These are phyloP conservation scores for Meriones psammophilus DNA, from an alignment of 2,797 vertebrate genomes.

Conservation along the genomic window DNA sequence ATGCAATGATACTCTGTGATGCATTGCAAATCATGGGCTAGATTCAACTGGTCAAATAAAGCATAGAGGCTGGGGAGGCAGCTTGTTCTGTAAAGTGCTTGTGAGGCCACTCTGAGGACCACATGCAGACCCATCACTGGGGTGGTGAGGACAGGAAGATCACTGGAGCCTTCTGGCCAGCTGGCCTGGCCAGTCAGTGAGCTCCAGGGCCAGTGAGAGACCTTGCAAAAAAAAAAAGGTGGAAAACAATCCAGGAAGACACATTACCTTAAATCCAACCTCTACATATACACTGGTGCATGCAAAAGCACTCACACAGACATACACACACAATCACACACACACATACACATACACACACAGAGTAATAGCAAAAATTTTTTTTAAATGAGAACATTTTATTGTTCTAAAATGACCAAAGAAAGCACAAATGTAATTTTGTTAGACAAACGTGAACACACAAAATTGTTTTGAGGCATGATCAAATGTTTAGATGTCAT, in stretches of 20 bases:
- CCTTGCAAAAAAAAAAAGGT: background rate
- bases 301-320: no score
- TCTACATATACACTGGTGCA: background rate
- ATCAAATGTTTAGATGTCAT: background rate
- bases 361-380: background rate
- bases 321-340: background rate
- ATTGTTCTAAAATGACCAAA: background rate
- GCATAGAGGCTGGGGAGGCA: background rate
- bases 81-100: background rate
- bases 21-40: background rate
- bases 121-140: background rate
- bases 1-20: background rate
- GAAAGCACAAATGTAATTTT: background rate
- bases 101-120: background rate
- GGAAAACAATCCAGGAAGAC: background rate
- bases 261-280: no score
- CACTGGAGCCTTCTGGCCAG: background rate
- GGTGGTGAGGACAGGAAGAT: background rate
- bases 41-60: background rate
- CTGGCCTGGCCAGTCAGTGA: background rate
- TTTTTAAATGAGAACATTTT: background rate
- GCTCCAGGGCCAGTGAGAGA: background rate
- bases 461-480: background rate
- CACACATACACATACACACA: background rate
- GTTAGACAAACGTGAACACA: background rate